phyloP scores from a whole-genome alignment of 2,113 vertebrate genomes.

The Aleadryas rufinucha region DNA sequence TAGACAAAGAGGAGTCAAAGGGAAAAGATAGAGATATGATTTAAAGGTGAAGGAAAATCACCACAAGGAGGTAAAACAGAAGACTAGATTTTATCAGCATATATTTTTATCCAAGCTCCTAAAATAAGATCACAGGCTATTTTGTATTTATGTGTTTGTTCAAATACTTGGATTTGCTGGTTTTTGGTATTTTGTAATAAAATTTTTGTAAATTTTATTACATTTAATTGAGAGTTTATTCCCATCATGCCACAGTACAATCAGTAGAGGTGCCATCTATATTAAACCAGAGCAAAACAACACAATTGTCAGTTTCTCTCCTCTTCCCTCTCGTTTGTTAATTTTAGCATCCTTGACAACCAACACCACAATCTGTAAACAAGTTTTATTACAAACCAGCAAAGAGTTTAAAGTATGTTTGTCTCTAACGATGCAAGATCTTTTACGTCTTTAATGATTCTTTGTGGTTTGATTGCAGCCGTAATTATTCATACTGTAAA shows the following conservation, averaged over 20 bases:
- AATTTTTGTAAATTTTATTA: too few species aligned
- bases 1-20: neutral
- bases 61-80: neutral
- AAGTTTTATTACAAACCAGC: neutral
- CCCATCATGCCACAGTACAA: neutral
- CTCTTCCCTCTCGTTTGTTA: neutral
- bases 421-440: neutral
- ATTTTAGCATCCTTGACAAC: neutral
- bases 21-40: neutral
- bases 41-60: neutral
- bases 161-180: neutral
- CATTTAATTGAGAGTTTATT: neutral
- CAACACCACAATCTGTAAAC: neutral
- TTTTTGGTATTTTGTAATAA: neutral
- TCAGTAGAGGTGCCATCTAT: neutral
- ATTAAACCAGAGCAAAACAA: neutral
- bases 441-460: neutral
- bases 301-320: neutral
- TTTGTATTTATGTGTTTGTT: neutral
- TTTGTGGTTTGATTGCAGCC: neutral
- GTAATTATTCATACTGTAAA: neutral
- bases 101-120: neutral
- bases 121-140: neutral
- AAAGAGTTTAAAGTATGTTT: neutral
- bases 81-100: neutral